phyloP scores from a whole-genome alignment of 2,888 invertebrate genomes.

The Drosophila pullipes region DNA sequence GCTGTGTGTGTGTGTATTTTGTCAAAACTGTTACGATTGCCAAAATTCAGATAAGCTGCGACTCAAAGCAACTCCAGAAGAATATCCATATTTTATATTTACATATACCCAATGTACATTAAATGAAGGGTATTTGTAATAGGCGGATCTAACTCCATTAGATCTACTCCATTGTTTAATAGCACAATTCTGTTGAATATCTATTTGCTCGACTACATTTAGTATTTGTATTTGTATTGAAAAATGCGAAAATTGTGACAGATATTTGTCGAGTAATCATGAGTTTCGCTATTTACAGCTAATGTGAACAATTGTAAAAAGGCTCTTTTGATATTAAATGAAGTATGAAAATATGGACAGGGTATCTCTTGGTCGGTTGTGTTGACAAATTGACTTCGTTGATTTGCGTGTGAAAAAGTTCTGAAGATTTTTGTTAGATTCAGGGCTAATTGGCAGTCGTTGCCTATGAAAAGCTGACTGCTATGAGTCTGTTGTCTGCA shows the following conservation, averaged over 20 bases:
- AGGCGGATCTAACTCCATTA: conserved; percentile 15
- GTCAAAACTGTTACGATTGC: conserved; percentile 81
- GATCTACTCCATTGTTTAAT: neutral
- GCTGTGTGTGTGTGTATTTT: conserved; percentile 63
- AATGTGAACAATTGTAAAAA: too few relatives aligned
- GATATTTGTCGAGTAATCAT: neutral
- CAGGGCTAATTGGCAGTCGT: conserved; percentile 55
- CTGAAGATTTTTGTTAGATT: conserved; percentile 26
- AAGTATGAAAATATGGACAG: neutral
- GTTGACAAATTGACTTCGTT: neutral
- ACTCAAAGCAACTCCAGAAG: conserved; percentile 25
- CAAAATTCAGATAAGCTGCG: conserved; percentile 70
- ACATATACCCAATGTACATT: conserved; percentile 24
- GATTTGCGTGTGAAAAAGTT: neutral
- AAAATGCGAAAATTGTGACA: neutral
- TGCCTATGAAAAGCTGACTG: conserved; percentile 38
- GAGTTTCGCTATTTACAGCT: neutral
- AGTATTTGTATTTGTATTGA: too few relatives aligned
- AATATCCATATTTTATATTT: conserved; percentile 6
- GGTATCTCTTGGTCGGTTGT: neutral
- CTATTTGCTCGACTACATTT: neutral
- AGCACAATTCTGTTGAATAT: too few relatives aligned
- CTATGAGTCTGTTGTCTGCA: conserved; percentile 4
- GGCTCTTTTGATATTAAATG: neutral
- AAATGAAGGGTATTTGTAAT: neutral